Evolutionary conservation across 1,140 invertebrate species (phyloP).

Genomic region (Drosophila truncata): DNA sequence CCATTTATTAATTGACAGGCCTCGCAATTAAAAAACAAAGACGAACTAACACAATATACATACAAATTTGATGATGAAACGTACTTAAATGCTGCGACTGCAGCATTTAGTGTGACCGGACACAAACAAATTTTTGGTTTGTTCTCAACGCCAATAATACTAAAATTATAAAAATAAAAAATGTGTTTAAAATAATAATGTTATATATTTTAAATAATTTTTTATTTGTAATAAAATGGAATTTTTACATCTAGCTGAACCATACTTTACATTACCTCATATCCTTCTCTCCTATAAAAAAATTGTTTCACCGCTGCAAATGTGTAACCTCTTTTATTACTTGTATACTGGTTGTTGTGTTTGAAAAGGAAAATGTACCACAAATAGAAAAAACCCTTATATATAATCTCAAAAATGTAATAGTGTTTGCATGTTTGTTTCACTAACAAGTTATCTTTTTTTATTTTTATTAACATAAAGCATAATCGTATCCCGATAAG

Average conservation of each 20-base stretch:
- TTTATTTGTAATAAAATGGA: not conserved
- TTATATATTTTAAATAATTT: not conserved
- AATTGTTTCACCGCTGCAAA: not conserved
- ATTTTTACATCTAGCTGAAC: not conserved
- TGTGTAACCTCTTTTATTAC: not conserved
- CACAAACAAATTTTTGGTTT: not conserved
- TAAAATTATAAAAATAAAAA: not conserved
- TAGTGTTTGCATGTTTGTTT: not conserved
- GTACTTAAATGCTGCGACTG: constrained; percentile 39
- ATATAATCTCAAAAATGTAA: not conserved
- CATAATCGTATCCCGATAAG: not conserved
- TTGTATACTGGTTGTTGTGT: not conserved
- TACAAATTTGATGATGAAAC: constrained; percentile 56
- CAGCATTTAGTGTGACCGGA: constrained; percentile 34
- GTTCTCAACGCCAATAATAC: constrained; percentile 2
- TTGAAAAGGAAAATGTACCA: not conserved
- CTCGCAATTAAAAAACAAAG: constrained; percentile 50
- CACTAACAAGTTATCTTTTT: not conserved
- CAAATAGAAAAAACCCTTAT: not conserved
- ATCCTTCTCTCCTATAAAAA: not conserved
- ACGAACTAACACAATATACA: constrained; percentile 52
- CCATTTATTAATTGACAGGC: constrained; percentile 15
- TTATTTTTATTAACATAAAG: constrained; percentile 3
- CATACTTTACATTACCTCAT: not conserved
- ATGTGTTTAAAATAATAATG: not conserved